These are phyloP conservation scores for Erythrocercus mccallii DNA, from an alignment of 2,113 vertebrate genomes.

Conservation along the genomic window DNA sequence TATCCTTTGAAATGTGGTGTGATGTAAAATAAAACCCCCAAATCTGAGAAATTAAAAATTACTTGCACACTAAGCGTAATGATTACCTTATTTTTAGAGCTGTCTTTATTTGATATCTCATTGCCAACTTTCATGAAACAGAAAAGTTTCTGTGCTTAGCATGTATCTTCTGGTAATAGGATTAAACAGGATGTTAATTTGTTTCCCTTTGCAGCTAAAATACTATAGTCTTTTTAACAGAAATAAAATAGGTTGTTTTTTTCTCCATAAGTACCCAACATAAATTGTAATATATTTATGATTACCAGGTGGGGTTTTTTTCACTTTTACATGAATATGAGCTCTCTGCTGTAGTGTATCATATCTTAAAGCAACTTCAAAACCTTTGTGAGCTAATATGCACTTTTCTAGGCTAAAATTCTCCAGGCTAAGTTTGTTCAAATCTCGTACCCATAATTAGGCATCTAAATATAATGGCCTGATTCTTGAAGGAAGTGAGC, in stretches of 20 bases:
- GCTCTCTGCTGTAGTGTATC: neutral
- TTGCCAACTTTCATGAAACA: slow-evolving; percentile 29
- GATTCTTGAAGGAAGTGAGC: neutral
- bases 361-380: neutral
- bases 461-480: slow-evolving; percentile 44
- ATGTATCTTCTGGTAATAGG: neutral
- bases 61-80: neutral
- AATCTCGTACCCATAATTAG: neutral
- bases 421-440: neutral
- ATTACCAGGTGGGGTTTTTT: neutral
- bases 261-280: neutral
- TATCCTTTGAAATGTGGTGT: slow-evolving; percentile 21
- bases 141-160: slow-evolving; percentile 27
- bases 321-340: neutral
- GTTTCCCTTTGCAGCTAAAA: slow-evolving; percentile 14
- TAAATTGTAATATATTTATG: neutral
- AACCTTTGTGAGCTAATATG: neutral
- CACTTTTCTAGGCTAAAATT: neutral
- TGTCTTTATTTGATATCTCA: neutral
- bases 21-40: slow-evolving; percentile 25
- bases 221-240: neutral
- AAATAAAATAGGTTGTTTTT: neutral
- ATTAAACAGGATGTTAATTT: slow-evolving; percentile 38
- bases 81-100: slow-evolving; percentile 50
- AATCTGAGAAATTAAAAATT: neutral